Evolutionary conservation across 2,113 vertebrate genomes (phyloP).

Genomic region (Lophochroa leadbeateri): DNA sequence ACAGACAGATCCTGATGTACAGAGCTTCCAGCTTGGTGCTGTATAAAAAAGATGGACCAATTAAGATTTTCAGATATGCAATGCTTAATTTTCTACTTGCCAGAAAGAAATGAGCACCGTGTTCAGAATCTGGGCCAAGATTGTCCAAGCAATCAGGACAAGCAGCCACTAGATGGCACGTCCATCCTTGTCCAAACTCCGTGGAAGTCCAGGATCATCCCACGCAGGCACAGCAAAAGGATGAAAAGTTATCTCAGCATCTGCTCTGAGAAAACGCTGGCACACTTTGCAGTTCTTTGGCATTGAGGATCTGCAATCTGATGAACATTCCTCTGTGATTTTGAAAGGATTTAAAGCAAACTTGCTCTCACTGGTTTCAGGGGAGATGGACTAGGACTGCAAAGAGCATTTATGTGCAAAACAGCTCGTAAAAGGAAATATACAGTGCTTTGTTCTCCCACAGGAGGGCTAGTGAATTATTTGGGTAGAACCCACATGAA

Average conservation of each 20-base stretch:
- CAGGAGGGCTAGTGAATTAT: constrained; percentile 59
- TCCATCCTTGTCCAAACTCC: background rate
- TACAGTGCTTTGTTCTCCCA: constrained; percentile 60
- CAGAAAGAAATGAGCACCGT: background rate
- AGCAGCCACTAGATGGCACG: background rate
- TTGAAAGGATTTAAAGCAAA: constrained; percentile 25
- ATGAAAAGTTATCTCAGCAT: background rate
- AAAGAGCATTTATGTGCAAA: constrained; percentile 52
- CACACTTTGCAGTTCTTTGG: background rate
- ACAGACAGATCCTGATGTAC: background rate
- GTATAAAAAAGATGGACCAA: background rate
- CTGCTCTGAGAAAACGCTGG: background rate
- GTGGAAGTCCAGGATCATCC: background rate
- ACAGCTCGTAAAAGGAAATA: constrained; percentile 61
- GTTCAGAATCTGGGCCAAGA: background rate
- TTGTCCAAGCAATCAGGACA: background rate
- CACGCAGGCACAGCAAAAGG: background rate
- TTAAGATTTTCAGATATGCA: background rate
- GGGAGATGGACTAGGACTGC: constrained; percentile 29
- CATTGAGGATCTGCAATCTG: background rate
- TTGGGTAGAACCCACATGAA: constrained; percentile 63
- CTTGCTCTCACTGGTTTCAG: background rate
- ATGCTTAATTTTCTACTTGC: background rate
- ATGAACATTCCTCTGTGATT: constrained; percentile 6
- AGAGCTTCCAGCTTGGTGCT: background rate